These are phyloP conservation scores for Malachius bipustulatus DNA, from an alignment of 2,888 invertebrate genomes.

Conservation along the genomic window DNA sequence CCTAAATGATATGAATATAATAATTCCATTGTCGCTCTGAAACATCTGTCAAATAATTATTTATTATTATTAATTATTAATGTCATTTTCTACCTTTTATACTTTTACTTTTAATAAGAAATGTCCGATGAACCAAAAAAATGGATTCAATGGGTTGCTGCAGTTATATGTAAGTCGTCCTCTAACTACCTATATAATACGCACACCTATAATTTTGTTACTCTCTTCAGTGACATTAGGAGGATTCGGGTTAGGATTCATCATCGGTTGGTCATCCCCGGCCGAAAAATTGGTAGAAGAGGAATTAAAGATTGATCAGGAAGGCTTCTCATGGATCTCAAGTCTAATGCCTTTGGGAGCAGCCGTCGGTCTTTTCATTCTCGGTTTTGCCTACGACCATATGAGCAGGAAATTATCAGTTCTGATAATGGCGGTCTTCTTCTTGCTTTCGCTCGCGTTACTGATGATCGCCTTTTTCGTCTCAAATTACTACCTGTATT, in stretches of 20 bases:
- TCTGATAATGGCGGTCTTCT: background rate
- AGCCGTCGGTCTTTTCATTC: background rate
- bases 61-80: too few species aligned
- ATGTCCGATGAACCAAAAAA: too few species aligned
- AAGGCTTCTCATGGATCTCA: constrained; percentile 1
- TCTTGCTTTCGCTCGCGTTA: background rate
- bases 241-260: background rate
- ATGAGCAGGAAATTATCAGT: background rate
- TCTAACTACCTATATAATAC: too few species aligned
- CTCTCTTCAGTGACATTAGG: background rate
- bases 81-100: too few species aligned
- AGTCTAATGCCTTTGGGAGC: background rate
- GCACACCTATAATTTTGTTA: too few species aligned
- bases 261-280: background rate
- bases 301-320: too few species aligned
- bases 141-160: too few species aligned
- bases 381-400: background rate
- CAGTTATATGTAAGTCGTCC: too few species aligned
- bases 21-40: too few species aligned
- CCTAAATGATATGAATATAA: too few species aligned
- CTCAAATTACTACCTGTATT: background rate
- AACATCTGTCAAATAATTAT: too few species aligned
- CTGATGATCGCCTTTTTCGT: background rate
- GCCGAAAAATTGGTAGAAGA: background rate
- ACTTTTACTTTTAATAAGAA: too few species aligned